Evolutionary conservation across 2,797 vertebrate genomes (phyloP).

Genomic region (Etheostoma nigrum): DNA sequence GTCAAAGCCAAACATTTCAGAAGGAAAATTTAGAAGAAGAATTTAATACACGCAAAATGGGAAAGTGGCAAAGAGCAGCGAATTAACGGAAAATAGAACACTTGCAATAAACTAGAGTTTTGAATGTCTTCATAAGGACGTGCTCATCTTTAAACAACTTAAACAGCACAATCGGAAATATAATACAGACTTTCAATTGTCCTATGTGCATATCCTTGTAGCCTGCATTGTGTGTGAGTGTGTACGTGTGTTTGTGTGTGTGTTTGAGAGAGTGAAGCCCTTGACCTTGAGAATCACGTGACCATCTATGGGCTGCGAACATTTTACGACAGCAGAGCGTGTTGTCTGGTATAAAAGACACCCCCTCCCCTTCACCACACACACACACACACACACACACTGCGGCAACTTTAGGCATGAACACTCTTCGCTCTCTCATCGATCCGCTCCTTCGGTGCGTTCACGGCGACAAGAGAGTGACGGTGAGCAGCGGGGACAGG

Average conservation of each 20-base stretch:
- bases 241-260: background rate
- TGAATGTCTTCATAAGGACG: background rate
- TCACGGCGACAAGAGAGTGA: conserved; percentile 15
- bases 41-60: background rate
- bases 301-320: conserved; percentile 1
- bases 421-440: background rate
- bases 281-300: conserved; percentile 79
- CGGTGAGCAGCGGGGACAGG: conserved; percentile 25
- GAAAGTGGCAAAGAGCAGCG: background rate
- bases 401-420: background rate
- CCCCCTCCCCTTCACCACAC: background rate
- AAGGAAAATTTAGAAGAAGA: background rate
- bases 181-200: background rate
- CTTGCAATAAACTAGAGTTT: too few species aligned
- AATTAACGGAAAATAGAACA: background rate
- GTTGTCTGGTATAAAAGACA: conserved; percentile 19
- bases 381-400: conserved; percentile 21
- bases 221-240: background rate
- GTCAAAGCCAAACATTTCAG: background rate
- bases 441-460: background rate
- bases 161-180: background rate
- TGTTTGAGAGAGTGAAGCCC: conserved; percentile 49
- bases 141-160: background rate
- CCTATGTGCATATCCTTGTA: background rate
- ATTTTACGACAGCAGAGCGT: conserved; percentile 39